A percentile compares a stretch with the other conserved stretches of the same genome.
Evolutionary conservation across 1,140 invertebrate genomes (phyloP).

Genomic region (Hydropsyche tenuis): DNA sequence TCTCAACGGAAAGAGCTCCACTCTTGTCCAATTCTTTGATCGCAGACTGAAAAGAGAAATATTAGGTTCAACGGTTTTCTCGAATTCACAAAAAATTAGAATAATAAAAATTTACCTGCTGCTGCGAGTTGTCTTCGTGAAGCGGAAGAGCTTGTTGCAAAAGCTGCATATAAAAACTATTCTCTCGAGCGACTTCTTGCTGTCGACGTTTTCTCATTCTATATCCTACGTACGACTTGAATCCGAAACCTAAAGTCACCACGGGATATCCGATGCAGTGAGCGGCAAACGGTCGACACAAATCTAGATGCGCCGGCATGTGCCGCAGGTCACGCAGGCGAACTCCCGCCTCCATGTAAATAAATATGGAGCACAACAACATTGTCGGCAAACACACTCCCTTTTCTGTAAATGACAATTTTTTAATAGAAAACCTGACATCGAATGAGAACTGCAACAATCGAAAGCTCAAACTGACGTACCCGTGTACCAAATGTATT

Average conservation of each 20-base stretch:
- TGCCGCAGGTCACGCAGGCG: constrained; percentile 86
- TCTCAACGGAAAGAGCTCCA: constrained; percentile 44
- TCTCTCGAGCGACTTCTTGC: constrained; percentile 92
- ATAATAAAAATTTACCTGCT: constrained; percentile 52
- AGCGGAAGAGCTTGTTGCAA: constrained; percentile 86
- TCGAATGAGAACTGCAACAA: no score
- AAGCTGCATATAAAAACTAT: constrained; percentile 94
- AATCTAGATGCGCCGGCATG: constrained; percentile 88
- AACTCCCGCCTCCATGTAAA: constrained; percentile 93
- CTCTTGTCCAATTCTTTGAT: constrained; percentile 46
- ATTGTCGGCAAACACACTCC: constrained; percentile 94
- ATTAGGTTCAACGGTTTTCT: no score
- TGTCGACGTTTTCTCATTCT: constrained; percentile 91
- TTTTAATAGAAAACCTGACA: no score
- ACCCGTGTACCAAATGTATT: constrained; percentile 99
- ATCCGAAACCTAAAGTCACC: constrained; percentile 94
- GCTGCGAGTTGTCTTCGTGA: constrained; percentile 65
- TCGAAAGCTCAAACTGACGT: constrained; percentile 35
- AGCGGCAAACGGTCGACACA: constrained; percentile 97
- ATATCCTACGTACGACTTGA: constrained; percentile 94
- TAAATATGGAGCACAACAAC: constrained; percentile 92
- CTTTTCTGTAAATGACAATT: constrained; percentile 74
- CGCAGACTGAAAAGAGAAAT: constrained; percentile 38
- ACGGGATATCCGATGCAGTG: constrained; percentile 99
- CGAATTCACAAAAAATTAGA: no score